Percentiles rank a stretch among this genome's conserved stretches.
Conservation (phyloP, 2,797 vertebrate species). For the Salmo trutta region DNA sequence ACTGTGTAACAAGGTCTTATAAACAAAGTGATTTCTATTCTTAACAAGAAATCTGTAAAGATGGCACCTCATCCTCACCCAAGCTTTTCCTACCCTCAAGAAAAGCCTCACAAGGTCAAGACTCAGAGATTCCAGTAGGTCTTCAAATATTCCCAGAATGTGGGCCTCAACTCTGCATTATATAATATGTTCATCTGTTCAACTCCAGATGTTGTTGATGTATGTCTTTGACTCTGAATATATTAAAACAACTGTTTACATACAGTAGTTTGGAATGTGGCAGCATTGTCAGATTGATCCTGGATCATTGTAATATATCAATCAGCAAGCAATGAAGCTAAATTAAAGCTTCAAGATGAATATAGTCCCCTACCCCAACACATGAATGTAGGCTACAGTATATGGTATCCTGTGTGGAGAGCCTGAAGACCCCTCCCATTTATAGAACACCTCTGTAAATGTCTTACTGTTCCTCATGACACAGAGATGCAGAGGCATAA, state of each 20-base stretch:
- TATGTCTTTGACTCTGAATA: no score
- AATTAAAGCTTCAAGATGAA: not conserved
- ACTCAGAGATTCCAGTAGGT: no score
- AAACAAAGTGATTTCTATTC: no score
- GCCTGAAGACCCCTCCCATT: not conserved
- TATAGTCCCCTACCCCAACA: not conserved
- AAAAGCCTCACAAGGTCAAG: no score
- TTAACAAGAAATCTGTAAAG: no score
- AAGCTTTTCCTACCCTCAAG: no score
- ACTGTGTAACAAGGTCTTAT: no score
- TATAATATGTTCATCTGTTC: no score
- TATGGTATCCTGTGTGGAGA: slow-evolving; percentile 1
- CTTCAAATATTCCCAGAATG: not conserved
- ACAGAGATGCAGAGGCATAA: not conserved
- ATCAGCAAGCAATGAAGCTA: not conserved
- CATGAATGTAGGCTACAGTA: not conserved
- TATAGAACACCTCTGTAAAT: slow-evolving; percentile 2
- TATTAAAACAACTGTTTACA: no score
- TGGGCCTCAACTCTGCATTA: not conserved
- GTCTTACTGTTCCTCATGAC: not conserved
- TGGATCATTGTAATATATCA: not conserved
- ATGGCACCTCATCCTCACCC: no score
- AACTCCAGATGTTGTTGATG: no score
- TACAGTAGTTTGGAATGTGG: no score
- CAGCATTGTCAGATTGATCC: not conserved